Percentiles rank a stretch among this genome's conserved stretches.
These are phyloP conservation scores for Coecobrya sp. DNA, from an alignment of 2,888 invertebrate genomes.

Conservation along the genomic window DNA sequence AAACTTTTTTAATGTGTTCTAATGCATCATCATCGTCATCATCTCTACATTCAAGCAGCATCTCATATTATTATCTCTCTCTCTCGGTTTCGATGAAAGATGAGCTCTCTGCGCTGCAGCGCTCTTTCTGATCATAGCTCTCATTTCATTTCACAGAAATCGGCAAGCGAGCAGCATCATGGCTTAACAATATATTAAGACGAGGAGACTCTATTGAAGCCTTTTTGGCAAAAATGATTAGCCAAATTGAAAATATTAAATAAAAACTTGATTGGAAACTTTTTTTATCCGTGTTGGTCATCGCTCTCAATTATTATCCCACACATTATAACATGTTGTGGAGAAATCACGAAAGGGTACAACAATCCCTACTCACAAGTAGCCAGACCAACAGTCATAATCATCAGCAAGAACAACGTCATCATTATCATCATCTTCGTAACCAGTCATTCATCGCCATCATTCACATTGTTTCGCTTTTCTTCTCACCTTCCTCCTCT, in stretches of 20 bases:
- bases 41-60: neutral
- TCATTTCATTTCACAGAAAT: constrained; percentile 29
- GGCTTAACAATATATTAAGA: neutral
- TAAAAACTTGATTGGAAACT: constrained; percentile 46
- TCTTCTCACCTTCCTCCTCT: constrained; percentile 11
- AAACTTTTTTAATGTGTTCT: constrained; percentile 4
- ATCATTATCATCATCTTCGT: neutral
- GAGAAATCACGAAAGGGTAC: constrained; percentile 65
- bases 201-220: no score
- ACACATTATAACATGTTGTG: constrained; percentile 4
- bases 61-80: neutral
- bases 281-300: constrained; percentile 12
- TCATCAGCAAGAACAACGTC: neutral
- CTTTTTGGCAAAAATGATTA: neutral
- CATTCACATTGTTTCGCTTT: constrained; percentile 30
- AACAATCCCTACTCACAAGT: neutral
- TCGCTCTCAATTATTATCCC: constrained; percentile 18
- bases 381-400: neutral
- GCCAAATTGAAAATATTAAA: neutral
- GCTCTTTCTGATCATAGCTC: no score
- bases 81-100: neutral
- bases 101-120: constrained; percentile 6
- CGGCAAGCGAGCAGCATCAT: constrained; percentile 23
- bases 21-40: constrained; percentile 25
- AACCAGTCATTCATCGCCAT: constrained; percentile 11